Evolutionary conservation across 1,140 invertebrate genomes (phyloP), one percentile per base, ranked within the genome.

Genomic region (Nasonia longicornis): DNA sequence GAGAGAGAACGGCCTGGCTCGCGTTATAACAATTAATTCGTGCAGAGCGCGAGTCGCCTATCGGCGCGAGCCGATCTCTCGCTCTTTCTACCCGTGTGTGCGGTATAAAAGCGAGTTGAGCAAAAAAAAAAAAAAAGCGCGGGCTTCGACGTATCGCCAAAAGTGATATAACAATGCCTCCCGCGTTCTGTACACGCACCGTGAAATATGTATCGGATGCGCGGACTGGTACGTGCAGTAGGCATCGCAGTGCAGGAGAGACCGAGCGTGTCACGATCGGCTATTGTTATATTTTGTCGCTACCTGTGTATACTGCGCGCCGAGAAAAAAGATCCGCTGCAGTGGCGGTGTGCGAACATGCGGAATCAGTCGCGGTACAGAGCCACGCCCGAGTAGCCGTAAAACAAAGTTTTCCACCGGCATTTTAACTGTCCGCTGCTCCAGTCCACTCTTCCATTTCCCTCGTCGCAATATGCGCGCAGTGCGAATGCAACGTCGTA

Each of bases 1-100:
- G 48, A 52, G 48, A 52, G 48, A 52, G 16, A 52, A 52, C 48
- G 16, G 52, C 16, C 14, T 16, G 16, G 20, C 16, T 58, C 16
- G 14, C 14, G 4, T 64, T 69, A 64, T 67, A 48, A 69, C 64
- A 77, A 69, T 77, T 69, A 69, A 69, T 69, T 45, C 22, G 31
- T 78, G 11, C 63, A 52, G 48, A 35, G 31, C 31, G 31, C 31
- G 31, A 20, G 52, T 58, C 16, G 11, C 11, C 2, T 58, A 58
- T 58, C 52, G 16, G 52, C 52, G 52, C 52, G 52, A 58, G 16
- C 52, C 52, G 52, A 58, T 58, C 52, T 52, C 48, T 16, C 12
- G 12, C 12, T 12, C 48, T 58, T n/a, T n/a, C 52, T n/a, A 2
- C 52, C 20, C 16, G 14, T 58, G 7, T 58, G 52, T 16, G 48